phyloP scores from a whole-genome alignment of 2,888 invertebrate species.

The Stramonita haemastoma region DNA sequence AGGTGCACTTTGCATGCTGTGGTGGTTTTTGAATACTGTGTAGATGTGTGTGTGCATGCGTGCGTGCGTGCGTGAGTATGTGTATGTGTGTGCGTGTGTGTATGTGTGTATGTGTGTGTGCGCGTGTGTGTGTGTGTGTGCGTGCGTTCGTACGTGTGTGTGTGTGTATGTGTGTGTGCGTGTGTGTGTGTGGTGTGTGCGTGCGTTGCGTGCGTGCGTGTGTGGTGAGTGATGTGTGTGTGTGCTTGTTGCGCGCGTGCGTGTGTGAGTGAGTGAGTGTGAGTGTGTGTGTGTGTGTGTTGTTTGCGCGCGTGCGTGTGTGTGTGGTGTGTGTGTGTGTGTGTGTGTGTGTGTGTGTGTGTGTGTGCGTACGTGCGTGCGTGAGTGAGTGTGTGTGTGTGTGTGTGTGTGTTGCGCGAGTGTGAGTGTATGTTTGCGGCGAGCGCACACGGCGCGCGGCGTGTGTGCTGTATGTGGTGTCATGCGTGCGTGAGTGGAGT shows the following conservation, averaged over 20 bases:
- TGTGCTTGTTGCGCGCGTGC: no score
- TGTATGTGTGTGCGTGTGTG: neutral
- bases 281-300: neutral
- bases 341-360: slow-evolving; percentile 18
- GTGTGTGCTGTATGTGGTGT: neutral
- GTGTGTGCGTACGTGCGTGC: slow-evolving; percentile 18
- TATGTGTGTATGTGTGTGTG: neutral
- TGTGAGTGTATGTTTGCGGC: neutral
- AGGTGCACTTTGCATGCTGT: slow-evolving; percentile 33
- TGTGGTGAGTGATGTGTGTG: no score
- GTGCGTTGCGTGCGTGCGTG: no score
- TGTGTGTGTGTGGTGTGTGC: neutral
- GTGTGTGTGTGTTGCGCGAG: neutral
- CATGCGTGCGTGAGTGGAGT: neutral
- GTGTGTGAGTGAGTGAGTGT: neutral
- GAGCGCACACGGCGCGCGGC: no score
- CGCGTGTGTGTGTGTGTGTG: neutral
- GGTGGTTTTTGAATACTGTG: neutral
- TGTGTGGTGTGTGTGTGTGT: neutral
- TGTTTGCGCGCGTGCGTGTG: neutral
- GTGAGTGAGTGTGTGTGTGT: slow-evolving; percentile 19
- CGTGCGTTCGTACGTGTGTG: neutral
- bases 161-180: neutral
- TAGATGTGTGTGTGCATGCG: neutral
- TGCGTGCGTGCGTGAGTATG: neutral